phyloP scores from a whole-genome alignment of 2,113 vertebrate genomes.

The Pseudois nayaur region DNA sequence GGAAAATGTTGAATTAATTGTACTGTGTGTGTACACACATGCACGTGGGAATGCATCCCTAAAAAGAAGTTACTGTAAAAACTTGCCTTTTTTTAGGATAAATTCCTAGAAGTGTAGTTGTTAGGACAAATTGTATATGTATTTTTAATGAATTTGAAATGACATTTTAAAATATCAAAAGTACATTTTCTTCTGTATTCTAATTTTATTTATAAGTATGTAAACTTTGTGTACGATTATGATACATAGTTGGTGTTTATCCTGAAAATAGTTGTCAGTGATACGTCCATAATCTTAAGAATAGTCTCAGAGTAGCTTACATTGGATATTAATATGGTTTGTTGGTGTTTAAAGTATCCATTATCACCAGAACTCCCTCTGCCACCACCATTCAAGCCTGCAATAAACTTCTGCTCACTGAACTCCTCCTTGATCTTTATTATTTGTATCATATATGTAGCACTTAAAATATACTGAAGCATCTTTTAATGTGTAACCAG shows the following conservation, averaged over 20 bases:
- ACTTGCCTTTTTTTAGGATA: neutral
- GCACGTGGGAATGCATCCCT: neutral
- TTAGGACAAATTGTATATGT: neutral
- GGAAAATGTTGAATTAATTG: neutral
- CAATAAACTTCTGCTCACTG: neutral
- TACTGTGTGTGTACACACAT: neutral
- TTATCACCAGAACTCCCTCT: neutral
- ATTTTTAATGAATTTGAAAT: slow-evolving; percentile 37
- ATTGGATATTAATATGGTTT: slow-evolving; percentile 4
- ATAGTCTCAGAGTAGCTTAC: neutral
- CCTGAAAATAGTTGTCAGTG: neutral
- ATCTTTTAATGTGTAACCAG: neutral
- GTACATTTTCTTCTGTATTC: slow-evolving; percentile 10
- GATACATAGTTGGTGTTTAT: slow-evolving; percentile 10
- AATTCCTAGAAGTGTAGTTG: slow-evolving; percentile 13
- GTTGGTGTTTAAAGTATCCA: neutral
- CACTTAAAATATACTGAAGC: neutral
- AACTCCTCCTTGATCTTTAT: neutral
- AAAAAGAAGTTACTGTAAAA: neutral
- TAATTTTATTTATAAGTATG: neutral
- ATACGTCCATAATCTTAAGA: neutral
- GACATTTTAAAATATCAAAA: slow-evolving; percentile 20
- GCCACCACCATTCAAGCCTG: neutral
- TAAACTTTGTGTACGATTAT: neutral
- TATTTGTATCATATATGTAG: neutral